Conservation (phyloP, 1,140 invertebrate genomes). For the Cherax quadricarinatus region DNA sequence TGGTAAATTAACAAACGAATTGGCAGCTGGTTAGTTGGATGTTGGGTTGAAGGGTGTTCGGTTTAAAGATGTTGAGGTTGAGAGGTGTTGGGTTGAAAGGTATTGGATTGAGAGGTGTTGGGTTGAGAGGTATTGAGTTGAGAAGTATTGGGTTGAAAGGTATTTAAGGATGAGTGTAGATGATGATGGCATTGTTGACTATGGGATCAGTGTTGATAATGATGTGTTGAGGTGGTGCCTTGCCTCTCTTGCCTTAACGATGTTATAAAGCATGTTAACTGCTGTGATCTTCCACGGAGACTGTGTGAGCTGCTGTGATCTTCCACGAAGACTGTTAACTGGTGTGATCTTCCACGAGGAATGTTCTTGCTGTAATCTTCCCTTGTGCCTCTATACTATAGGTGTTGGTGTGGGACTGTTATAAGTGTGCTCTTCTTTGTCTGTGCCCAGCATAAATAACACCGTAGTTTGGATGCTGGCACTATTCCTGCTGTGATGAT, state of each 20-base stretch:
- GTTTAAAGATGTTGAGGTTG: neutral
- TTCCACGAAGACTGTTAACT: too few relatives aligned
- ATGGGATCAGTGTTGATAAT: neutral
- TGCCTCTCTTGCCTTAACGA: constrained; percentile 22
- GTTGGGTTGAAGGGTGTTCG: neutral
- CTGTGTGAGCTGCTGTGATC: neutral
- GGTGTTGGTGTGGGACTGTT: too few relatives aligned
- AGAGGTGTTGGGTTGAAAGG: too few relatives aligned
- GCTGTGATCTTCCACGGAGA: neutral
- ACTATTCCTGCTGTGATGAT: too few relatives aligned
- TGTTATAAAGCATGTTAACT: constrained; percentile 35
- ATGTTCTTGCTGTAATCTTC: neutral
- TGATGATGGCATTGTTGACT: neutral
- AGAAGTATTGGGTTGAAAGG: constrained; percentile 6
- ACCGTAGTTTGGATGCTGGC: too few relatives aligned
- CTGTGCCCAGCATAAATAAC: too few relatives aligned
- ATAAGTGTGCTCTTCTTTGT: too few relatives aligned
- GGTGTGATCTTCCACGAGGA: too few relatives aligned
- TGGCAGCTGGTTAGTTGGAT: constrained; percentile 48
- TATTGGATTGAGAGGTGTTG: neutral
- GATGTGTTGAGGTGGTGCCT: constrained; percentile 24
- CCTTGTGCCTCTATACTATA: neutral
- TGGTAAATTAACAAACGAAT: constrained; percentile 65
- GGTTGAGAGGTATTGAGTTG: neutral
- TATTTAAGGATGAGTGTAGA: neutral